Evolutionary conservation across 2,888 invertebrate genomes (phyloP), one percentile per base, ranked within the genome.

Genomic region (Sphaeridia pumilis): DNA sequence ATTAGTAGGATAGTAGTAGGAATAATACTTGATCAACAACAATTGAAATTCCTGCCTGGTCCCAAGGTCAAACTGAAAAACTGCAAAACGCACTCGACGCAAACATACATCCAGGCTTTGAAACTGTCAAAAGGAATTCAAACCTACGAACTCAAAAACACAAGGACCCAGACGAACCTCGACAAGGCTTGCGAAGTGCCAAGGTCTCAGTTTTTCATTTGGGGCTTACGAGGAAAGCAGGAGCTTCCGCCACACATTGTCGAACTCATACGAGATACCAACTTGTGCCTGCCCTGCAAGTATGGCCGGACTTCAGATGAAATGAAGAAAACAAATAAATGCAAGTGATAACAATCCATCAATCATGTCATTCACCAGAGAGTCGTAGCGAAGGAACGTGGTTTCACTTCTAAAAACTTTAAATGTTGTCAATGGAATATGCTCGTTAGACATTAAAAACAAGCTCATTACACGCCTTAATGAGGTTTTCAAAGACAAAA

Each of bases 181-280:
- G 49, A 48, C 36, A 54, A 58, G 4, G 44, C 53, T 34, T 49
- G 55, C 2, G 54, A 59, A 25, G 47, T 58, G 7, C 58, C 59
- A 10, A 48, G 50, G 20, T 59, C 54, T 42, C 54, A 58, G 17
- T 59, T 51, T 43, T 64, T 51, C 46, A 51, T 64, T 42, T 59
- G 55, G 47, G 64, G 64, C 2, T 51, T 64, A 20, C 56, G 64
- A 10, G 64, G 64, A 7, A 50, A 54, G 47, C 57, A 61, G 28
- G 46, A 53, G 21, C n/a, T 35, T 25, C 59, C 60, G 10, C 64
- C 64, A 4, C 64, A 64, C 45, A 56, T 62, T 26, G 57, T 64
- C 12, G 62, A 64, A 45, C 36, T 64, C 21, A 55, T 52, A 2
- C 25, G 49, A 14, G 62, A 63, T 34, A 49, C 50, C 38, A 49